Base-by-base conservation (phyloP, 2,888 invertebrate species). In the Dilophus febrilis region DNA sequence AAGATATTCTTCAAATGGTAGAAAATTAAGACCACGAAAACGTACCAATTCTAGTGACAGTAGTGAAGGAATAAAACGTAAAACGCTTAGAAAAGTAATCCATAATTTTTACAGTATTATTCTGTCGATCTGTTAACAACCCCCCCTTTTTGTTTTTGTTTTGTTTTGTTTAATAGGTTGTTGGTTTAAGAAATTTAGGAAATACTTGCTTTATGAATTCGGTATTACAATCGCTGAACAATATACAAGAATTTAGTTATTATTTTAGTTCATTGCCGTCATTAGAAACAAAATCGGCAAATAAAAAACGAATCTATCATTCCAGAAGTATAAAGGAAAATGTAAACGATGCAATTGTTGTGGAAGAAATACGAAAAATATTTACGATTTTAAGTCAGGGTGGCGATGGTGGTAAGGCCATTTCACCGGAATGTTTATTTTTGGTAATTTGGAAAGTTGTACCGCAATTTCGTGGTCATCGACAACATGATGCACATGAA, bases 121-220 rank as follows among this genome's bases (percentile, higher is more conserved):
- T 4, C 17, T 18, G n/a, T 12, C 5, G 34, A 11, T 8, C 28
- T 28, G 8, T 8, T 28, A 11, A 12, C 35, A 31, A 27, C 4
- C 4, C 35, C 11, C 30, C 13, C 74, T 72, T 52, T 30, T 11
- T 19, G 12, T n/a, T 35, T 18, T 30, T 35, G 2, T 14, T 27
- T 32, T 35, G n/a, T n/a, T 29, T 10, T 8, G 27, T 39, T 3
- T 42, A 35, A 10, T 35, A 69, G 53, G 49, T 77, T 42, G 75
- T 78, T 49, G 83, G 84, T 29, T 65, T 84, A 53, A 69, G 81
- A 53, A 85, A 84, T 65, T 66, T 84, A 56, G 84, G 84, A 48
- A 85, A 84, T 57, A 85, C 84, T 38, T 85, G 84, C 59, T 85
- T 84, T 56, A 84, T 85, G 84, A 84, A 84, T 62, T 81, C 82